Evolutionary conservation across 2,113 vertebrate genomes (phyloP).

Genomic region (Rhizomys pruinosus): DNA sequence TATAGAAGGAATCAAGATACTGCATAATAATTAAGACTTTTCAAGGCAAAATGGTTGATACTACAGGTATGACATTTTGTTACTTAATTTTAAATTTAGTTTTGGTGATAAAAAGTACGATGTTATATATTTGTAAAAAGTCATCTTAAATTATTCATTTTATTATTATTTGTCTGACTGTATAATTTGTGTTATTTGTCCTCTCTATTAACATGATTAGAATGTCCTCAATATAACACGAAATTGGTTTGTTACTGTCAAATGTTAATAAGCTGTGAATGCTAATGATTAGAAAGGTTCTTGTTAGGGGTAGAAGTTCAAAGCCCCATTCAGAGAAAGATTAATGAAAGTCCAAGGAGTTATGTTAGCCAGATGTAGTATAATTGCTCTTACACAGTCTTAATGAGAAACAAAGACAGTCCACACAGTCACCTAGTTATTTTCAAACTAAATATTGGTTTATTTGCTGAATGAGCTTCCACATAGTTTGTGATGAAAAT

Average conservation of each 20-base stretch:
- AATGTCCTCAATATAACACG: neutral
- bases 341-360: neutral
- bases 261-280: constrained; percentile 37
- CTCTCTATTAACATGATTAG: constrained; percentile 29
- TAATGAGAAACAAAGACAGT: constrained; percentile 41
- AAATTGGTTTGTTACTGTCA: constrained; percentile 31
- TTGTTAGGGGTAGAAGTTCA: neutral
- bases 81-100: neutral
- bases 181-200: neutral
- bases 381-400: neutral
- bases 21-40: neutral
- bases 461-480: neutral
- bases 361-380: neutral
- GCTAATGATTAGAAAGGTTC: neutral
- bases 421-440: neutral
- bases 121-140: neutral
- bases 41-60: neutral
- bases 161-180: neutral
- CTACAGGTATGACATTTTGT: neutral
- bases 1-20: constrained; percentile 4
- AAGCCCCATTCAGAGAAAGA: neutral
- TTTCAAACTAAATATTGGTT: constrained; percentile 1
- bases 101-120: neutral
- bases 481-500: neutral
- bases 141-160: constrained; percentile 4